Evolutionary conservation across 2,888 invertebrate genomes (phyloP), one percentile per base, ranked within the genome.

Genomic region (Lithophane socia): DNA sequence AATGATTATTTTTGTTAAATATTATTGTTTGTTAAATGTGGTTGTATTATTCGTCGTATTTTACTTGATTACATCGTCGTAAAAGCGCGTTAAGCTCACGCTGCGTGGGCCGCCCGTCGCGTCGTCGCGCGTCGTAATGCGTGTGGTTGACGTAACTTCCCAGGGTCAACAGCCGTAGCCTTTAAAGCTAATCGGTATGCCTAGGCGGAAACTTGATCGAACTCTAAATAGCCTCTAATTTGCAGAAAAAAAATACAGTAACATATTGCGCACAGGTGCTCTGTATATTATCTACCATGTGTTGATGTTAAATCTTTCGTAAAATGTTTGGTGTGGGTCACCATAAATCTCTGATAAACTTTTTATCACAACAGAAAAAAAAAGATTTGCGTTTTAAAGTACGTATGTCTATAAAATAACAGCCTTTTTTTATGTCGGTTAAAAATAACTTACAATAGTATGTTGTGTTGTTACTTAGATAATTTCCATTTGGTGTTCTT

Each of bases 111-210:
- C 82, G 78, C 68, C 74, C 75, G 47, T 42, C 64, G 56, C 9
- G 47, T 29, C 56, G 63, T 49, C 16, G 60, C 56, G 86, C 56
- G 86, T 83, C 82, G 85, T 88, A 88, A 56, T 84, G 83, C 86
- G 87, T 65, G 85, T 83, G 61, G 76, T 68, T 90, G 91, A 90
- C 92, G 93, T 92, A 90, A 92, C 86, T 64, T 76, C 64, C 86
- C 93, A 93, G 92, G 93, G 93, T 93, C 93, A 93, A 92, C 89
- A 92, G 84, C 92, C 92, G 86, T 75, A 73, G 74, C 85, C 73
- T 83, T 81, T 82, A 83, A 79, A 80, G 77, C 83, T 82, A 86
- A 85, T 86, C 80, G 80, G 84, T 78, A 88, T 85, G 83, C 85
- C 86, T 85, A 84, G 85, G 82, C 86, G 80, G 85, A 84, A 88